phyloP scores from a whole-genome alignment of 2,113 vertebrate genomes.

The Mastomys coucha region DNA sequence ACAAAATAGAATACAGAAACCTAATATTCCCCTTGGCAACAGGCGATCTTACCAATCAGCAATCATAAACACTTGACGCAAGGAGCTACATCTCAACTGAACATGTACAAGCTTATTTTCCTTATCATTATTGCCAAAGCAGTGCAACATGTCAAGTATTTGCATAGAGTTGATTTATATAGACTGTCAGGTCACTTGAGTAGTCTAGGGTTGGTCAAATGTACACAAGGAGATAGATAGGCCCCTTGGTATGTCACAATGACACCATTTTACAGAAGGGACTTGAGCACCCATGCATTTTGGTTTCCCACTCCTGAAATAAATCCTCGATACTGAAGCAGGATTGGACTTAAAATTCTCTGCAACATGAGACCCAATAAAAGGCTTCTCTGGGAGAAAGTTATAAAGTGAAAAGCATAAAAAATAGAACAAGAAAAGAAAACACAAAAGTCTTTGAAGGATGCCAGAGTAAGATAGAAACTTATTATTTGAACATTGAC shows the following conservation, averaged over 20 bases:
- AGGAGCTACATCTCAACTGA: not conserved
- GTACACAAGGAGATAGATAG: not conserved
- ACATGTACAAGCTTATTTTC: not conserved
- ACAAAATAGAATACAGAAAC: not conserved
- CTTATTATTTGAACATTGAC: not conserved
- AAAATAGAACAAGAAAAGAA: constrained; percentile 40
- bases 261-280: not conserved
- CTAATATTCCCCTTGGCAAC: not conserved
- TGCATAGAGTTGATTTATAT: not conserved
- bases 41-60: not conserved
- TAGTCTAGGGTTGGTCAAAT: not conserved
- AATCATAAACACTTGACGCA: not conserved
- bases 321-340: not conserved
- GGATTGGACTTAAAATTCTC: not conserved
- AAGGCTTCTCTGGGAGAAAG: not conserved
- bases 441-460: not conserved
- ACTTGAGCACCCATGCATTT: not conserved
- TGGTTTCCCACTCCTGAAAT: not conserved
- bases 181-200: not conserved
- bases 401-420: not conserved
- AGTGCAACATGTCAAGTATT: not conserved
- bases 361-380: not conserved
- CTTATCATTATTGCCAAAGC: not conserved
- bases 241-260: not conserved
- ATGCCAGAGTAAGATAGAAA: not conserved